Base-by-base conservation (phyloP, 2,888 invertebrate genomes). In the Acanthococcus lagerstroemiae region DNA sequence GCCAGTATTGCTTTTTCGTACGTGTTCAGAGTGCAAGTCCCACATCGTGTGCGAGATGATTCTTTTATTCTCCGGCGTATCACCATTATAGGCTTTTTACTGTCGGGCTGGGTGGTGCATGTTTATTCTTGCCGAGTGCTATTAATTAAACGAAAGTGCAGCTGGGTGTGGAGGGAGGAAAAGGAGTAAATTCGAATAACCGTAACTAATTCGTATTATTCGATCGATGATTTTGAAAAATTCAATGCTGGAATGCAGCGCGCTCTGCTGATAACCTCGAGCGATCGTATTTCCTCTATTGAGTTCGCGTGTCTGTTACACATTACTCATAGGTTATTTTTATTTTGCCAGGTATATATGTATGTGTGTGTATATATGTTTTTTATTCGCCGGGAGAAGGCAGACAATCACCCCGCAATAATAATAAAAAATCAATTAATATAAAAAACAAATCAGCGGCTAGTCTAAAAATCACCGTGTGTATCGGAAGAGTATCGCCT, bases 201-300 rank as follows among this genome's bases (percentile, higher is more conserved):
- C 63, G 63, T 63, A 21, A 63, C 63, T 52, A 63, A 63, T 54
- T 44, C 52, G 54, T 52, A 52, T 63, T 54, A 54, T 63, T 63
- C 17, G 52, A 54, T 50, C 60, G 60, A 27, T 19, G 44, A 19
- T 27, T 19, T 46, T 30, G n/a, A 44, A 46, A 58, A 37, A 37
- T 44, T 22, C 22, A 58, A 58, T 22, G 37, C 55, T 37, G 46
- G 63, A 63, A 63, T 63, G 63, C 54, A 52, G 27, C 52, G 52
- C 63, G 17, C 52, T 37, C 54, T 54, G 17, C 30, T 24, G 27
- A 52, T 52, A 52, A 63, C 63, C 63, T 54, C 52, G 63, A 63
- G 63, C 63, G 17, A 61, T 61, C 58, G 17, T 45, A 58, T 58
- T 58, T 58, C 58, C 44, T 46, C 44, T 58, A 46, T 21, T 15